phyloP scores from a whole-genome alignment of 2,888 invertebrate species.

The Plagodis pulveraria region DNA sequence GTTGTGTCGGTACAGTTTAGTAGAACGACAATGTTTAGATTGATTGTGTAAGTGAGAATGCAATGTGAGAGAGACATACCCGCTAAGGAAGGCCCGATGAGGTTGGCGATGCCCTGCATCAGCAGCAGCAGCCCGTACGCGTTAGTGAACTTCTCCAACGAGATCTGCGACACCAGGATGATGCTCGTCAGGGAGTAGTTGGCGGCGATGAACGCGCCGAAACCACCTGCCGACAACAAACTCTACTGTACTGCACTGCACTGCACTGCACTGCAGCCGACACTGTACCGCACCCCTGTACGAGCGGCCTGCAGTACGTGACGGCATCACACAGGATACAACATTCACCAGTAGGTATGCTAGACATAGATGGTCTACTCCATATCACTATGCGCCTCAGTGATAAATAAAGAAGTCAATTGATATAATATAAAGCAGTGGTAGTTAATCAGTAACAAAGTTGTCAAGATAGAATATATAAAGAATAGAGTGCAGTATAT shows the following conservation, averaged over 20 bases:
- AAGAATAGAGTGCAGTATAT: too few species aligned
- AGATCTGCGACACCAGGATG: slow-evolving; percentile 94
- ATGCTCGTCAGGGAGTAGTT: slow-evolving; percentile 96
- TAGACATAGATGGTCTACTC: too few species aligned
- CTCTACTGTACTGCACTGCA: neutral
- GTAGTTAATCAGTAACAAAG: too few species aligned
- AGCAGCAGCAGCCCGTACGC: slow-evolving; percentile 95
- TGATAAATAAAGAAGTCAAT: too few species aligned
- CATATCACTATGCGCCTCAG: too few species aligned
- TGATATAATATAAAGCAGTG: too few species aligned
- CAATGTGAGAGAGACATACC: neutral
- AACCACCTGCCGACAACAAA: slow-evolving; percentile 76
- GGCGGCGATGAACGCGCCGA: slow-evolving; percentile 95
- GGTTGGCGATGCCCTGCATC: slow-evolving; percentile 95
- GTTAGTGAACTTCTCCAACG: slow-evolving; percentile 95
- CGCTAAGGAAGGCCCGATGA: slow-evolving; percentile 53
- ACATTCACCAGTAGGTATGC: too few species aligned
- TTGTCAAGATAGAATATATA: too few species aligned
- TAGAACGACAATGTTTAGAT: neutral
- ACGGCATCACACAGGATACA: too few species aligned
- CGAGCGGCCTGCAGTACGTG: too few species aligned
- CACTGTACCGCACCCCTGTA: too few species aligned
- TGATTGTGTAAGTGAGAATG: too few species aligned
- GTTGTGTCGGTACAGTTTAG: neutral
- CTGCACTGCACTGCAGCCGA: neutral